Evolutionary conservation across 1,140 invertebrate species (phyloP), one percentile per base, ranked within the genome.

Genomic region (Neodiprion fabricii): DNA sequence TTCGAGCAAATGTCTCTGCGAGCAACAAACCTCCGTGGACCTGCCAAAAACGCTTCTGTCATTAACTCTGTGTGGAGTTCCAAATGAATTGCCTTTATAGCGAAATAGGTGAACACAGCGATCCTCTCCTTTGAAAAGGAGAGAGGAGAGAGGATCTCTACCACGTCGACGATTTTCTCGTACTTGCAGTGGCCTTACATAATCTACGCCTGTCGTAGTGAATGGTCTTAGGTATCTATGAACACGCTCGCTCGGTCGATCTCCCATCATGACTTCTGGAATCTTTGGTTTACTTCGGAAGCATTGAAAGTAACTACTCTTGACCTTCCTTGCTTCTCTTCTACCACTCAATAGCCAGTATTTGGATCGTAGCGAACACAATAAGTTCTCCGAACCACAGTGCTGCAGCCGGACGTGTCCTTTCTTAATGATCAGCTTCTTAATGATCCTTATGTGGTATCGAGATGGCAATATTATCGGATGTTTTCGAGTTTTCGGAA

Each of bases 171-270:
- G 72, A 67, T 70, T 76, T 72, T 74, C 71, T 74, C 80, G 83
- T 9, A 82, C 71, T 75, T 74, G 68, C 3, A 85, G 53, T 71
- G 83, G 85, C 66, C 84, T 85, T 14, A 80, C 81, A 72, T 84
- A 85, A 77, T 87, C 82, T 9, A 83, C 70, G 23, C 80, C 78
- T 12, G 73, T 67, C 9, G 73, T 73, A 40, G 72, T 10, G 73
- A 87, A 86, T 8, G 84, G 75, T 75, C 75, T 76, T 61, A 74
- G 71, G 9, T 77, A 70, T 40, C 71, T 21, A 74, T 14, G 0
- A 28, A 79, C 72, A 23, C 82, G 72, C 0, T 71, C n/a, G 17
- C 14, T 23, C 9, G 81, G 80, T 47, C 82, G 73, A 40, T 85
- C 48, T 3, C 76, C 83, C 84, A 86, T 86, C 40, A 67, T 73